Conservation (phyloP, 2,888 invertebrate genomes). For the Acleris laterana region DNA sequence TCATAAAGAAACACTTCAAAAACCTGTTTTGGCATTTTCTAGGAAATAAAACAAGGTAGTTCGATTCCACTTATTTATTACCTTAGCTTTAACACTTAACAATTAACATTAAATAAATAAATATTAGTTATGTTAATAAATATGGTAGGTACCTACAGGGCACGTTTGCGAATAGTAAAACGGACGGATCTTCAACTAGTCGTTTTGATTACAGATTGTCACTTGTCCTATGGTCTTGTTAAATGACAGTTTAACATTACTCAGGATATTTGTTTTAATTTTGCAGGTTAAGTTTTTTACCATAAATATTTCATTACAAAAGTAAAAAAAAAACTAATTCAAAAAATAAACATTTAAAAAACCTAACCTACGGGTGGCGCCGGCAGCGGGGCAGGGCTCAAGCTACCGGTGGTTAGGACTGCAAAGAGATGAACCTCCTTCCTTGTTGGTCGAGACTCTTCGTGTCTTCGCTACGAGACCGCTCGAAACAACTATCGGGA, state of each 20-base stretch:
- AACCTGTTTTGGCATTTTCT: no score
- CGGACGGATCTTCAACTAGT: conserved; percentile 50
- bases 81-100: conserved; percentile 71
- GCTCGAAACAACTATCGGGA: no score
- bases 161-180: conserved; percentile 49
- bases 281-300: no score
- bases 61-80: conserved; percentile 81
- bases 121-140: conserved; percentile 51
- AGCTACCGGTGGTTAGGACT: no score
- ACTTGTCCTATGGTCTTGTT: neutral
- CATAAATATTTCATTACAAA: no score
- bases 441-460: no score
- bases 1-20: no score
- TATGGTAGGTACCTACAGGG: conserved; percentile 57
- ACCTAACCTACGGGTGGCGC: no score
- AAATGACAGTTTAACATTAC: neutral
- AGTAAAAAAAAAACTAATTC: neutral
- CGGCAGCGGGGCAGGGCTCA: no score
- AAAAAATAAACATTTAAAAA: no score
- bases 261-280: neutral
- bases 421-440: no score
- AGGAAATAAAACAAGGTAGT: conserved; percentile 40
- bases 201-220: conserved; percentile 26
- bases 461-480: no score
- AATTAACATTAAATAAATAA: conserved; percentile 56